Evolutionary conservation across 1,140 invertebrate genomes (phyloP).

Genomic region (Temnothorax curvispinosus): DNA sequence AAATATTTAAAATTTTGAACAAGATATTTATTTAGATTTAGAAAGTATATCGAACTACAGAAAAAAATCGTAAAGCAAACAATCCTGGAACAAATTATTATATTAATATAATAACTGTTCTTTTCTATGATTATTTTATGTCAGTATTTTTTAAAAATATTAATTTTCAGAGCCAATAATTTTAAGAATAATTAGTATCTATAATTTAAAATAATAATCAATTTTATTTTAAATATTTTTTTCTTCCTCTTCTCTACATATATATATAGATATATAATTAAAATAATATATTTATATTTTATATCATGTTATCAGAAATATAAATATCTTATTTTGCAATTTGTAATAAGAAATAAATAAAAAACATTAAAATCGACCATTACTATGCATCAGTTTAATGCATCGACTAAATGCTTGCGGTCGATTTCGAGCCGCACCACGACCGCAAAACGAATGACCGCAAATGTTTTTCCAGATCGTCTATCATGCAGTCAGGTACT

Average conservation of each 20-base stretch:
- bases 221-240: too few relatives aligned
- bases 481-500: slow-evolving; percentile 92
- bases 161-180: background rate
- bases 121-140: slow-evolving; percentile 2
- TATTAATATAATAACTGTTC: background rate
- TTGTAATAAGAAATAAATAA: background rate
- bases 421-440: background rate
- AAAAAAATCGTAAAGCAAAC: background rate
- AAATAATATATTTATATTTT: background rate
- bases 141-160: background rate
- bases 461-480: slow-evolving; percentile 86
- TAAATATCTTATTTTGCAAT: background rate
- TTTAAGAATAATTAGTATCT: background rate
- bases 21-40: background rate
- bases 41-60: background rate
- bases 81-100: background rate
- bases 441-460: background rate
- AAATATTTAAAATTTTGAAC: background rate
- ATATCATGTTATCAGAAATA: background rate
- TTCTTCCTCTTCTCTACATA: too few relatives aligned
- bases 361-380: background rate
- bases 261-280: too few relatives aligned
- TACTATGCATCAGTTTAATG: background rate
- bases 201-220: too few relatives aligned
- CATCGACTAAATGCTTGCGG: background rate